phyloP scores from a whole-genome alignment of 2,888 invertebrate species.

The Stegana nigrithorax region DNA sequence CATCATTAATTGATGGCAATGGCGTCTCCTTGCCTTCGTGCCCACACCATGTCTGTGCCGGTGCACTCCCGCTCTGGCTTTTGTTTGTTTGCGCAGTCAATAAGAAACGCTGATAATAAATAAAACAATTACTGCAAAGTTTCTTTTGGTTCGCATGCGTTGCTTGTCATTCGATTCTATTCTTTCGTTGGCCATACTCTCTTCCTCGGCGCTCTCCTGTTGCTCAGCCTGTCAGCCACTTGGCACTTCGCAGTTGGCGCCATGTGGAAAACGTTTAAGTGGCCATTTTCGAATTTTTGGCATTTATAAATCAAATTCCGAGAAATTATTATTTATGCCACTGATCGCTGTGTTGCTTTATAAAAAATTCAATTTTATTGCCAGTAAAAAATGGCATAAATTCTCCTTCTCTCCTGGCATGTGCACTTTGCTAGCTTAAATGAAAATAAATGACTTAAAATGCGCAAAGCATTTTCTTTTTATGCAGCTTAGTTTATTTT shows the following conservation, averaged over 20 bases:
- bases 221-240: too few species aligned
- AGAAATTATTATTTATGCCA: neutral
- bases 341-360: too few species aligned
- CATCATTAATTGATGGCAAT: slow-evolving; percentile 53
- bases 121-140: slow-evolving; percentile 2
- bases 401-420: too few species aligned
- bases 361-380: neutral
- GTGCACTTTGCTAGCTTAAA: too few species aligned
- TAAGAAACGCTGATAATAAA: slow-evolving; percentile 6
- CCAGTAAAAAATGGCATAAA: neutral
- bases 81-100: neutral
- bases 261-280: neutral
- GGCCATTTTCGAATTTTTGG: neutral
- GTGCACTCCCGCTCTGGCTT: too few species aligned
- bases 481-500: too few species aligned
- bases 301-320: neutral
- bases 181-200: too few species aligned
- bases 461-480: too few species aligned
- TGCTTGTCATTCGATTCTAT: neutral
- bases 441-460: too few species aligned
- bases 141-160: neutral
- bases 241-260: too few species aligned
- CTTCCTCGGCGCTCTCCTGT: too few species aligned
- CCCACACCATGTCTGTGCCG: too few species aligned
- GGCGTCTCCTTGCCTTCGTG: neutral